Percentiles rank a stretch among this genome's conserved stretches.
Evolutionary conservation across 2,797 vertebrate genomes (phyloP).

Genomic region (Hylomyscus alleni): DNA sequence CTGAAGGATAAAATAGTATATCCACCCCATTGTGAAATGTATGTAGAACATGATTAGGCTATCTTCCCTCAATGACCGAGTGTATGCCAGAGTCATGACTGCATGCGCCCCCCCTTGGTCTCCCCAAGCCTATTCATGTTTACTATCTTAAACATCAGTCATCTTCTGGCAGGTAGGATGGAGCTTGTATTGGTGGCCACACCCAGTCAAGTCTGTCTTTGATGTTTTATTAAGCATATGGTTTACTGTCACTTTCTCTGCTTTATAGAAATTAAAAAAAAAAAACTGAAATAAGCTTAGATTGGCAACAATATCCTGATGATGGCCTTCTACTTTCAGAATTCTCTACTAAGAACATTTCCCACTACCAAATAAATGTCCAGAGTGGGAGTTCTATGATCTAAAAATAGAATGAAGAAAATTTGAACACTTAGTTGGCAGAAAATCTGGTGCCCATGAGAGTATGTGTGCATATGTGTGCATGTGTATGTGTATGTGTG

Average conservation of each 20-base stretch:
- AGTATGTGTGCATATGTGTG: neutral
- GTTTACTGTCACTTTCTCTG: slow-evolving; percentile 75
- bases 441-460: neutral
- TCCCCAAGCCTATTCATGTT: slow-evolving; percentile 28
- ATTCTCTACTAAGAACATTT: slow-evolving; percentile 20
- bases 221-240: slow-evolving; percentile 80
- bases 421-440: neutral
- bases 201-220: slow-evolving; percentile 74
- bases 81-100: neutral
- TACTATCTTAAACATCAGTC: slow-evolving; percentile 30
- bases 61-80: slow-evolving; percentile 50
- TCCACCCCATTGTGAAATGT: slow-evolving; percentile 1
- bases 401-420: slow-evolving; percentile 45
- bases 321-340: slow-evolving; percentile 60
- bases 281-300: slow-evolving; percentile 38
- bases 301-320: slow-evolving; percentile 71
- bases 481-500: no score
- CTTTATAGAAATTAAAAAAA: slow-evolving; percentile 57
- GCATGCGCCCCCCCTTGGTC: slow-evolving; percentile 3
- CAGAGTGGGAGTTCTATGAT: slow-evolving; percentile 14
- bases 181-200: slow-evolving; percentile 57
- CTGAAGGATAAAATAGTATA: slow-evolving; percentile 37
- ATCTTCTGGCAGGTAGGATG: slow-evolving; percentile 51
- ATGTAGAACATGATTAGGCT: neutral
- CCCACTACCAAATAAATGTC: neutral